Evolutionary conservation across 2,113 vertebrate species (phyloP), one percentile per base, ranked within the genome.

Genomic region (Pelodiscus sinensis): DNA sequence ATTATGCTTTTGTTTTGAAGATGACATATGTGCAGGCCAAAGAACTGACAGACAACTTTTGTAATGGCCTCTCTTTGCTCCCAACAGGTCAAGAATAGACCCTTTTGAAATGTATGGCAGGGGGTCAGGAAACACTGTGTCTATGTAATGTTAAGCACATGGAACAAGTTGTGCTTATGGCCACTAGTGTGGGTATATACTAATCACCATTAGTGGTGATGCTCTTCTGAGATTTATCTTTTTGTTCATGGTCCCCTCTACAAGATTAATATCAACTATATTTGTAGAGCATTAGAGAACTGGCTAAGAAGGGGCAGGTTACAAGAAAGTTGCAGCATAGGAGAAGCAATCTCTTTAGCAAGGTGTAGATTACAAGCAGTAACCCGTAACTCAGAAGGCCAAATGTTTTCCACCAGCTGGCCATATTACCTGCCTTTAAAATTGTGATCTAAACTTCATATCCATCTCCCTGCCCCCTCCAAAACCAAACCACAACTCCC

Each of bases 301-400:
- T 24, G 7, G 9, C 71, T 18, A 57, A 54, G 65, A n/a, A 29
- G 8, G 31, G 31, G 16, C 29, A 2, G 15, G 3, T 11, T 51
- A 81, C 0, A 15, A 1, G 8, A 52, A 16, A 16, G 0, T 58
- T 54, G 44, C 71, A 21, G 57, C 11, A 44, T 31, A 6, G 7
- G 51, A 60, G 24, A 6, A 9, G 9, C 13, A 21, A 12, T 10
- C 71, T 75, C 21, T 75, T 22, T 24, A 24, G 35, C 38, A 75
- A 44, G 21, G 6, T 75, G 21, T 35, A 44, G 5, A 10, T 75
- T 24, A 25, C 38, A 22, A 22, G n/a, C 21, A 75, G 15, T n/a
- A 44, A 38, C 35, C 35, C 71, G 22, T 24, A 75, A 75, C 38
- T 24, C 22, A 75, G 10, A 2, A 75, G 22, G 11, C 35, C 71